Evolutionary conservation across 2,113 vertebrate species (phyloP), one percentile per base, ranked within the genome.

Genomic region (Vanacampus margaritifer): DNA sequence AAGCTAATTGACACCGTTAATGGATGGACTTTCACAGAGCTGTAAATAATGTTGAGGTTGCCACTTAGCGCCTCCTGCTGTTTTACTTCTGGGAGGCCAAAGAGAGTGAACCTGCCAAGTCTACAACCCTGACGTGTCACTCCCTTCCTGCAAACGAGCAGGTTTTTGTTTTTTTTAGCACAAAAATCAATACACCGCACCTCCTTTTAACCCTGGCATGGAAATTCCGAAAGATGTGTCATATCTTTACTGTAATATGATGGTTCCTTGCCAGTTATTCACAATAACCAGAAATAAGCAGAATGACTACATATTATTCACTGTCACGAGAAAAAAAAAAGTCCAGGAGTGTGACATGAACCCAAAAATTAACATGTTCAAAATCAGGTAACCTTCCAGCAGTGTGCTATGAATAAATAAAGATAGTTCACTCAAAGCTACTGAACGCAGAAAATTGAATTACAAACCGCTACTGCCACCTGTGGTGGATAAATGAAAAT

Each of bases 11-110:
- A 82, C 86, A 89, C 80, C 54, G 76, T 83, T 89, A 88, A 89
- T 88, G 86, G 87, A 89, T 82, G 79, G 81, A 82, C 81, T 87
- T 89, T 86, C 85, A 83, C 78, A 69, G 79, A 80, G 79, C 86
- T 82, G 87, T 88, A 89, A 89, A 90, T 88, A 87, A 87, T 81
- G 84, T 87, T 84, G 69, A 86, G 72, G 72, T 80, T 89, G 84
- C 86, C 83, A 82, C 82, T 84, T 75, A 59, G 71, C 81, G 82
- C 83, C 74, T 84, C 82, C 76, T 68, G 75, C 78, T 51, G 67
- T 60, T 82, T 54, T 82, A 79, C 86, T 82, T 87, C 76, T 74
- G 84, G 79, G 87, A 87, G 82, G 74, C 70, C 64, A 83, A 78
- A 63, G 53, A 69, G 74, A 80, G 87, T 87, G 81, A 79, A 88